phyloP scores from a whole-genome alignment of 2,888 invertebrate species.

The Xanthostigma xanthostigma region DNA sequence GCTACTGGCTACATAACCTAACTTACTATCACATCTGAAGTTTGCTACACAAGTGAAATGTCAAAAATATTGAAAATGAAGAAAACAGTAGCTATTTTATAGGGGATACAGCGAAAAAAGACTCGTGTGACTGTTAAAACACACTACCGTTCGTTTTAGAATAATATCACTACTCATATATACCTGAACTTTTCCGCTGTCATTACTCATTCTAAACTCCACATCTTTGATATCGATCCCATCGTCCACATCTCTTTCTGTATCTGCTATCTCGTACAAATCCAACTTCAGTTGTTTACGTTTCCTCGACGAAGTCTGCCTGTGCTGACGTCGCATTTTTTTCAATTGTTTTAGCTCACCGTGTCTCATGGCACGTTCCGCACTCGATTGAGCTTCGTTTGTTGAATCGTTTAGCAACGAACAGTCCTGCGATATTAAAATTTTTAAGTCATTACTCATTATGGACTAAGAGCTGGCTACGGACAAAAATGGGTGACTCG shows the following conservation, averaged over 20 bases:
- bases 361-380: slow-evolving; percentile 67
- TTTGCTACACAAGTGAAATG: no score
- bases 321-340: slow-evolving; percentile 51
- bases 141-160: no score
- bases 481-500: no score
- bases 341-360: slow-evolving; percentile 81
- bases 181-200: slow-evolving; percentile 54
- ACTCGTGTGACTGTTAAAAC: no score
- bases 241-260: slow-evolving; percentile 35
- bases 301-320: slow-evolving; percentile 51
- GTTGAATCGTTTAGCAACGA: slow-evolving; percentile 37
- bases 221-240: slow-evolving; percentile 67
- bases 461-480: no score
- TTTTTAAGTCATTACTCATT: no score
- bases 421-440: slow-evolving; percentile 34
- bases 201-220: slow-evolving; percentile 72
- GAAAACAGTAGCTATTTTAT: no score
- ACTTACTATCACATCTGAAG: no score
- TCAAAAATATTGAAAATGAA: no score
- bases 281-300: slow-evolving; percentile 63
- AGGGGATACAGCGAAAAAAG: no score
- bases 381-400: slow-evolving; percentile 41
- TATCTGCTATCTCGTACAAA: slow-evolving; percentile 49
- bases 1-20: no score
- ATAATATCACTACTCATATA: neutral